These are phyloP conservation scores for Agonopterix subpropinquella DNA, from an alignment of 2,888 invertebrate genomes.

Conservation along the genomic window DNA sequence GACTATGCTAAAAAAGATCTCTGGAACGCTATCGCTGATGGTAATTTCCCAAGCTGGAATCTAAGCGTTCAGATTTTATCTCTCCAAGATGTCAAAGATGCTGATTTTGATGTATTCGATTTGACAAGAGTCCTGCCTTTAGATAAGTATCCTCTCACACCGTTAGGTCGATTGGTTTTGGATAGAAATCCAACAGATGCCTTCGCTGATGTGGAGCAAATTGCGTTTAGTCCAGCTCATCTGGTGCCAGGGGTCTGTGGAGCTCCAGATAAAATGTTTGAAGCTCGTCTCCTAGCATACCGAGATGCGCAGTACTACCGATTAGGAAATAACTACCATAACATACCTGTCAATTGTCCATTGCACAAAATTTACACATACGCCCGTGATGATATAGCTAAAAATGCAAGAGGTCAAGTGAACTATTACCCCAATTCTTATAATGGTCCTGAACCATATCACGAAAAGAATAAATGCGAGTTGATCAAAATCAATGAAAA, in stretches of 20 bases:
- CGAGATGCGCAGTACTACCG: constrained; percentile 70
- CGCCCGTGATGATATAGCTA: constrained; percentile 26
- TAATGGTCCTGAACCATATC: constrained; percentile 29
- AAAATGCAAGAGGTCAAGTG: constrained; percentile 25
- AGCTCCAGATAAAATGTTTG: constrained; percentile 64
- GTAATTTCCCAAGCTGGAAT: constrained; percentile 67
- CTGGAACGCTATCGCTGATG: constrained; percentile 86
- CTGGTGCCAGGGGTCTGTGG: constrained; percentile 63
- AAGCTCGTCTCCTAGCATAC: constrained; percentile 65
- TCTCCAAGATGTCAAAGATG: constrained; percentile 41
- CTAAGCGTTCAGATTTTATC: constrained; percentile 58
- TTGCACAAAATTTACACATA: constrained; percentile 19
- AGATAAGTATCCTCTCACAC: constrained; percentile 58
- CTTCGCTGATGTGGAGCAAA: constrained; percentile 68
- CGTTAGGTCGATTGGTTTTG: constrained; percentile 63
- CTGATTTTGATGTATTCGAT: constrained; percentile 61
- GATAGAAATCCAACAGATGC: constrained; percentile 66
- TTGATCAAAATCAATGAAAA: constrained; percentile 70
- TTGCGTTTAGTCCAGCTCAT: constrained; percentile 52
- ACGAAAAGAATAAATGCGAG: constrained; percentile 20
- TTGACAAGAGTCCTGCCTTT: constrained; percentile 59
- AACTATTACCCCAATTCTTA: constrained; percentile 35
- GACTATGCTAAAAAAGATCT: constrained; percentile 89
- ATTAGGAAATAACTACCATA: constrained; percentile 28
- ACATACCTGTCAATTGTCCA: constrained; percentile 28